Conservation (phyloP, 2,113 vertebrate genomes). For the Festucalex cinctus region DNA sequence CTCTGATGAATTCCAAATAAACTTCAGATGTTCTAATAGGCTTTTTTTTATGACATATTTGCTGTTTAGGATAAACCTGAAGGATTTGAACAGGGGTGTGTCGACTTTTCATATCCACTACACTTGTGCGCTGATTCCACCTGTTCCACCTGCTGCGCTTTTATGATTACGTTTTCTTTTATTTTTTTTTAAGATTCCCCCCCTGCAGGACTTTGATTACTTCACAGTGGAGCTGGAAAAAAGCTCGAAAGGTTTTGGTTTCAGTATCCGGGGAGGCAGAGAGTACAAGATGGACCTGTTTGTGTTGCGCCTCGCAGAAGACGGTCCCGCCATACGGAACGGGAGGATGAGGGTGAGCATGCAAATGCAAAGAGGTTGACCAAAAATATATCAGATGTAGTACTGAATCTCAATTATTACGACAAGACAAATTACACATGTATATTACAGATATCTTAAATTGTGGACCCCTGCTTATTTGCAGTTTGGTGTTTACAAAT, state of each 20-base stretch:
- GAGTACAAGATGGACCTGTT: conserved; percentile 99
- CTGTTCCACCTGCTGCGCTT: background rate
- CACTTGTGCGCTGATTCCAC: background rate
- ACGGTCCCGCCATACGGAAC: conserved; percentile 95
- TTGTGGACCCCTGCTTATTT: too few species aligned
- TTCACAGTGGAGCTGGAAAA: conserved; percentile 99
- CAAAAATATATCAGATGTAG: background rate
- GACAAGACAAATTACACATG: background rate
- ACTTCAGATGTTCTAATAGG: too few species aligned
- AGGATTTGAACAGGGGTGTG: too few species aligned
- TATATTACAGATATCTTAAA: too few species aligned
- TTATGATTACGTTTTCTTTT: background rate
- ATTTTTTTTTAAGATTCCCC: background rate
- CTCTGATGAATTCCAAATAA: too few species aligned
- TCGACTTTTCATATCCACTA: background rate
- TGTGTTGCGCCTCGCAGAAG: conserved; percentile 92
- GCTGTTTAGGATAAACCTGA: too few species aligned
- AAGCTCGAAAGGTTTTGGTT: conserved; percentile 95
- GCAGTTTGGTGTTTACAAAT: too few species aligned
- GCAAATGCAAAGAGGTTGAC: background rate
- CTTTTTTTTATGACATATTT: too few species aligned
- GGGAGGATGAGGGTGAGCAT: conserved; percentile 95
- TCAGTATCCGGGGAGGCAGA: conserved; percentile 95
- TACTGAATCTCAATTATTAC: background rate
- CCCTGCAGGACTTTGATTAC: conserved; percentile 90